phyloP scores from a whole-genome alignment of 2,888 invertebrate genomes.

The Drosophila lutescens region DNA sequence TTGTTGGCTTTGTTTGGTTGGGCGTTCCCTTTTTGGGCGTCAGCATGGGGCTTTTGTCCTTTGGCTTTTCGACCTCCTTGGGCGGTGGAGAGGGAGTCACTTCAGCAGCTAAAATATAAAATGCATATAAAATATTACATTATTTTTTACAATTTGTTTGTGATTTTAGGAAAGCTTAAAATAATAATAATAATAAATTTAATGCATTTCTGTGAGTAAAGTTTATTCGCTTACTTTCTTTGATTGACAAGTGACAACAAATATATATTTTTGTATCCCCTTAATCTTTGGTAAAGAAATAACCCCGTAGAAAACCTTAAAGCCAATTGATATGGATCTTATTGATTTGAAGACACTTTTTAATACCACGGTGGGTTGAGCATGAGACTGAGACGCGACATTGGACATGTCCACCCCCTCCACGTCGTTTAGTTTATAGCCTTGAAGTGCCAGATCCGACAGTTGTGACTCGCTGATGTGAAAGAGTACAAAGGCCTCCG shows the following conservation, averaged over 20 bases:
- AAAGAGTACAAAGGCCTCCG: slow-evolving; percentile 52
- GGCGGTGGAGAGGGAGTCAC: not conserved
- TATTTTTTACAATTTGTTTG: too few relatives aligned
- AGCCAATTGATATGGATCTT: not conserved
- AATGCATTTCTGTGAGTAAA: too few relatives aligned
- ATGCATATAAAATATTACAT: too few relatives aligned
- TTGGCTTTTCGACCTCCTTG: not conserved
- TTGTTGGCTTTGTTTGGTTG: slow-evolving; percentile 10
- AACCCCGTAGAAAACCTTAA: not conserved
- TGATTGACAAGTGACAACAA: too few relatives aligned
- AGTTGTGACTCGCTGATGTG: slow-evolving; percentile 52
- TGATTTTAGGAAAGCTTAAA: too few relatives aligned
- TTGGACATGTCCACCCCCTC: slow-evolving; percentile 42
- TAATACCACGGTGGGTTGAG: slow-evolving; percentile 62
- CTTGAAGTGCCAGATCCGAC: slow-evolving; percentile 22
- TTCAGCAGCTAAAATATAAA: not conserved
- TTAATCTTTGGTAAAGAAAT: too few relatives aligned
- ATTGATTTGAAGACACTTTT: not conserved
- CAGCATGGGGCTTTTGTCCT: not conserved
- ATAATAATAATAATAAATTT: too few relatives aligned
- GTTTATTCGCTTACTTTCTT: too few relatives aligned
- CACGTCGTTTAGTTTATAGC: slow-evolving; percentile 45
- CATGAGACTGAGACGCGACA: slow-evolving; percentile 40
- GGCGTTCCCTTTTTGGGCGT: not conserved
- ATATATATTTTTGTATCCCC: too few relatives aligned